Conservation (phyloP, 2,888 invertebrate species). For the Tridacna crocea region DNA sequence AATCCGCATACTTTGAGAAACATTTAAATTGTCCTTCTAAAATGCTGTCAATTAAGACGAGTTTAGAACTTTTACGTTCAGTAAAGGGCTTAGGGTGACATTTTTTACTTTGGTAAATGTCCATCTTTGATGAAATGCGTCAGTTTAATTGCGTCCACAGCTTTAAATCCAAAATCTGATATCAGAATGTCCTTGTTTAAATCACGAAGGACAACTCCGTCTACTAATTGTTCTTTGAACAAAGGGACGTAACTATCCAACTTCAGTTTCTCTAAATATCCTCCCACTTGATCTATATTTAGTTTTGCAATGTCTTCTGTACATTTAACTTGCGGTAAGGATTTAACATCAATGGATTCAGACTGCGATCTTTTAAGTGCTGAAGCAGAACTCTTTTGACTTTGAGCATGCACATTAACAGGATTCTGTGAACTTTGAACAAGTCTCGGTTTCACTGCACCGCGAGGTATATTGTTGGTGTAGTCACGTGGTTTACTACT, state of each 20-base stretch:
- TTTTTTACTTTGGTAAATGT: constrained; percentile 26
- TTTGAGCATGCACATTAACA: neutral
- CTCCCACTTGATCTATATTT: constrained; percentile 10
- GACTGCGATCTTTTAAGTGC: neutral
- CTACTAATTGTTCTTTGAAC: constrained; percentile 13
- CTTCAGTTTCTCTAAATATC: neutral
- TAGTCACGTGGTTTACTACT: neutral
- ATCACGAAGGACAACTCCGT: constrained; percentile 13
- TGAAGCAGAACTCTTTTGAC: neutral
- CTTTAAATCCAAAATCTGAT: constrained; percentile 20
- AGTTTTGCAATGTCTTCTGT: constrained; percentile 3
- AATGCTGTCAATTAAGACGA: too few relatives aligned
- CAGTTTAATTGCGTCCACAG: constrained; percentile 15
- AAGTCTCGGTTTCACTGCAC: neutral
- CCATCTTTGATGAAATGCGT: constrained; percentile 25
- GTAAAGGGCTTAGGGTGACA: neutral
- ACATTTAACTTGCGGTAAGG: neutral
- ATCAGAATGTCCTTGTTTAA: neutral
- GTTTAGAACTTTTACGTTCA: too few relatives aligned
- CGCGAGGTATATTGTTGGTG: constrained; percentile 15
- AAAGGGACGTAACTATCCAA: neutral
- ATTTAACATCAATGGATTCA: neutral
- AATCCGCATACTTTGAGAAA: too few relatives aligned
- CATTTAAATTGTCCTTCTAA: too few relatives aligned
- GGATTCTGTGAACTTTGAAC: neutral